Evolutionary conservation across 2,797 vertebrate species (phyloP).

Genomic region (Anas bahamensis): DNA sequence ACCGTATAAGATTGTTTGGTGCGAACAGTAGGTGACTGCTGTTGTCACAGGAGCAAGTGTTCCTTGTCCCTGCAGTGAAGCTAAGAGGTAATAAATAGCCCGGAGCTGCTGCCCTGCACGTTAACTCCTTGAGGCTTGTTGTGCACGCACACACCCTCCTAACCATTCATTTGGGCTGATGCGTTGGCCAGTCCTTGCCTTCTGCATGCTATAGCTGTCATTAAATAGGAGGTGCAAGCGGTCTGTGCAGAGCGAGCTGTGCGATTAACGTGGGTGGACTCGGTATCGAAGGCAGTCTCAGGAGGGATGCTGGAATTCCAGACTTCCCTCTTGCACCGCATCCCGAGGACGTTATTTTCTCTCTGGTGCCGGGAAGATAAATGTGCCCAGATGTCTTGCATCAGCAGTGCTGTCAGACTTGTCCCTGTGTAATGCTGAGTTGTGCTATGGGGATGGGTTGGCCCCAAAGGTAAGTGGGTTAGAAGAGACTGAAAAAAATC

Average conservation of each 20-base stretch:
- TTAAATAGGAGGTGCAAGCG: not conserved
- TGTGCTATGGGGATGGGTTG: not conserved
- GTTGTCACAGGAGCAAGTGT: not conserved
- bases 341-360: constrained; percentile 43
- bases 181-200: not conserved
- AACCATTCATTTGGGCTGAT: not conserved
- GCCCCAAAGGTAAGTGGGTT: not conserved
- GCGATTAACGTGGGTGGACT: not conserved
- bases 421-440: not conserved
- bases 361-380: not conserved
- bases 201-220: not conserved
- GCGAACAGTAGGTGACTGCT: not conserved
- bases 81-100: not conserved
- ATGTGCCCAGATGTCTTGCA: not conserved
- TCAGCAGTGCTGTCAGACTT: not conserved
- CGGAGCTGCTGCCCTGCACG: not conserved
- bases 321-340: constrained; percentile 1
- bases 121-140: not conserved
- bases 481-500: not conserved
- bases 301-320: constrained; percentile 49
- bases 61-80: not conserved
- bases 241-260: not conserved
- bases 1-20: rapidly evolving
- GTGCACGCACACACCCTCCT: not conserved
- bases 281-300: not conserved